Evolutionary conservation across 2,888 invertebrate species (phyloP).

Genomic region (Mesorhabditis belari): DNA sequence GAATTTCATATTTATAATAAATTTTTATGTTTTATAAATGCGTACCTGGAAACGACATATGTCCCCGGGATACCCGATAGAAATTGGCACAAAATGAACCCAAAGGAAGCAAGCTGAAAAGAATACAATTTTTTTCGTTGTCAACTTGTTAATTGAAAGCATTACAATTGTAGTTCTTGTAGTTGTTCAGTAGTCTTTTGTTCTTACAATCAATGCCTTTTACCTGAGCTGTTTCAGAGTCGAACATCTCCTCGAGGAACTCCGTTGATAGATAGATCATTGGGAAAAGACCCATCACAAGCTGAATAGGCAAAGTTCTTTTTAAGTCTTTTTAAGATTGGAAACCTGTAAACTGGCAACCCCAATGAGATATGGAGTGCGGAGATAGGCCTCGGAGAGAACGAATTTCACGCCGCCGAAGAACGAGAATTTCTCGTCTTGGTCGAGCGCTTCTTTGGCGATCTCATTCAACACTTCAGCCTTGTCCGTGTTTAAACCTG

Average conservation of each 20-base stretch:
- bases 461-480: background rate
- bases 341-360: background rate
- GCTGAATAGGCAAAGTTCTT: background rate
- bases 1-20: too few species aligned
- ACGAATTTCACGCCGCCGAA: background rate
- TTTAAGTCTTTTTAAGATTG: background rate
- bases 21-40: too few species aligned
- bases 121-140: background rate
- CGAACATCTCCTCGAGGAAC: background rate
- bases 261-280: background rate
- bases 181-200: too few species aligned
- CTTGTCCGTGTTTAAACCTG: background rate
- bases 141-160: background rate
- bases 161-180: background rate
- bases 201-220: background rate
- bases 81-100: background rate
- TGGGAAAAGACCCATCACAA: background rate
- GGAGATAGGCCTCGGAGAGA: background rate
- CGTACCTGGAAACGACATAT: background rate
- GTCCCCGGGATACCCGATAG: background rate
- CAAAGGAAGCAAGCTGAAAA: background rate
- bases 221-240: background rate
- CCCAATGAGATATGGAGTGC: background rate
- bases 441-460: background rate
- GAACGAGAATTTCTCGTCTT: background rate